These are phyloP conservation scores for Phocides pigmalion DNA, from an alignment of 1,140 invertebrate genomes.

Conservation along the genomic window DNA sequence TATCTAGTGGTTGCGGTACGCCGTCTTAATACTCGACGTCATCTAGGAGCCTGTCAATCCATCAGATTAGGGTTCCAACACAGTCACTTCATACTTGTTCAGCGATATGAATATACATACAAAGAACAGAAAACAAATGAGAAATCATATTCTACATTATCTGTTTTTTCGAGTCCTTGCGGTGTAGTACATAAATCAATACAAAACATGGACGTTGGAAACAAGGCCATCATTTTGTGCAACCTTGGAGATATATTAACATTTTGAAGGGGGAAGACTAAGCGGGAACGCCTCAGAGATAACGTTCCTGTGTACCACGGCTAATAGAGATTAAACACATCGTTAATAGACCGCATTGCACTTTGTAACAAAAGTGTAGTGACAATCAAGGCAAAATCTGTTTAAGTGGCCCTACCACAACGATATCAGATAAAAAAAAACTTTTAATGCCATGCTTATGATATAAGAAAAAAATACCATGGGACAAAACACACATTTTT, in stretches of 20 bases:
- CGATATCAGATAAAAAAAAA: too few relatives aligned
- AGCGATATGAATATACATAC: slow-evolving; percentile 4
- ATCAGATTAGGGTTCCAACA: slow-evolving; percentile 27
- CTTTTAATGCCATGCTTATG: too few relatives aligned
- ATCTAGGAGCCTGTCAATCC: slow-evolving; percentile 18
- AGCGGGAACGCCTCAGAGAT: not conserved
- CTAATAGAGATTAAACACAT: not conserved
- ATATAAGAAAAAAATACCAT: too few relatives aligned
- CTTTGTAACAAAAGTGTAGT: not conserved
- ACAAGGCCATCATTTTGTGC: not conserved
- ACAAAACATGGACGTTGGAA: not conserved
- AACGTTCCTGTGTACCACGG: not conserved
- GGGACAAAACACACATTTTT: too few relatives aligned
- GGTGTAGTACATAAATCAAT: too few relatives aligned
- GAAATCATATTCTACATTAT: not conserved
- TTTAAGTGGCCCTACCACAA: too few relatives aligned
- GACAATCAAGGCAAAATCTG: too few relatives aligned
- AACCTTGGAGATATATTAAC: not conserved
- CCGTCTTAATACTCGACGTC: slow-evolving; percentile 32
- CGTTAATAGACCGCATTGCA: not conserved
- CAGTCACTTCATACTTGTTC: slow-evolving; percentile 13
- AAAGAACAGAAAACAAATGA: not conserved
- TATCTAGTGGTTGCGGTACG: slow-evolving; percentile 37
- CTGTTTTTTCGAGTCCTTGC: too few relatives aligned
- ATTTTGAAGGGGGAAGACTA: not conserved